Evolutionary conservation across 2,888 invertebrate genomes (phyloP).

Genomic region (Julus scanicus): DNA sequence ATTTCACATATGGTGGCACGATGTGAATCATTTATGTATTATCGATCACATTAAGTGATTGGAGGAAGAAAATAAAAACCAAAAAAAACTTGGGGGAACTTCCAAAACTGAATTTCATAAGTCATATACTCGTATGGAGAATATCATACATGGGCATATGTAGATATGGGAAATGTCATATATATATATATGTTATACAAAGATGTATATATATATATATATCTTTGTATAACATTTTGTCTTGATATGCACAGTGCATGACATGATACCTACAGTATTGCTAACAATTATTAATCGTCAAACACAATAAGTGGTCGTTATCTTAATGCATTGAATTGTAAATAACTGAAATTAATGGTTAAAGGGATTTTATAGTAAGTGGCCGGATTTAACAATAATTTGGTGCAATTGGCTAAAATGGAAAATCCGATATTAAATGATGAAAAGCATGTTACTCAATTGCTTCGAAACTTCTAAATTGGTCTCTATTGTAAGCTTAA

Average conservation of each 20-base stretch:
- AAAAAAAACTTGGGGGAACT: not conserved
- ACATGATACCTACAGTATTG: too few relatives aligned
- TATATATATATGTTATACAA: too few relatives aligned
- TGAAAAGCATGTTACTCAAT: not conserved
- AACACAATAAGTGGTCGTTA: too few relatives aligned
- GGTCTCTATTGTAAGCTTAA: slow-evolving; percentile 32
- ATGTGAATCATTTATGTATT: slow-evolving; percentile 37
- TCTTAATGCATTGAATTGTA: too few relatives aligned
- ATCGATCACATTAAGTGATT: slow-evolving; percentile 40
- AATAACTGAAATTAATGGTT: not conserved
- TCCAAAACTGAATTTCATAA: not conserved
- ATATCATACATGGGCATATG: too few relatives aligned
- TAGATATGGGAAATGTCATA: too few relatives aligned
- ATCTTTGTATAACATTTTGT: too few relatives aligned
- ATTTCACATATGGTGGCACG: slow-evolving; percentile 16
- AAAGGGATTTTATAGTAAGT: not conserved
- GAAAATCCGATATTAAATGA: not conserved
- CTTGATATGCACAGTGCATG: too few relatives aligned
- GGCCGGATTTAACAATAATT: not conserved
- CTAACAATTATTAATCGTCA: too few relatives aligned
- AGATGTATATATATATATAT: too few relatives aligned
- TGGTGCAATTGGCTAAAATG: not conserved
- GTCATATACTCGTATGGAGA: not conserved
- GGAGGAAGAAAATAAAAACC: not conserved
- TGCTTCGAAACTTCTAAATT: slow-evolving; percentile 12